Percentiles rank a stretch among this genome's conserved stretches.
Evolutionary conservation across 2,888 invertebrate genomes (phyloP).

Genomic region (Rhamphomyia laevipes): DNA sequence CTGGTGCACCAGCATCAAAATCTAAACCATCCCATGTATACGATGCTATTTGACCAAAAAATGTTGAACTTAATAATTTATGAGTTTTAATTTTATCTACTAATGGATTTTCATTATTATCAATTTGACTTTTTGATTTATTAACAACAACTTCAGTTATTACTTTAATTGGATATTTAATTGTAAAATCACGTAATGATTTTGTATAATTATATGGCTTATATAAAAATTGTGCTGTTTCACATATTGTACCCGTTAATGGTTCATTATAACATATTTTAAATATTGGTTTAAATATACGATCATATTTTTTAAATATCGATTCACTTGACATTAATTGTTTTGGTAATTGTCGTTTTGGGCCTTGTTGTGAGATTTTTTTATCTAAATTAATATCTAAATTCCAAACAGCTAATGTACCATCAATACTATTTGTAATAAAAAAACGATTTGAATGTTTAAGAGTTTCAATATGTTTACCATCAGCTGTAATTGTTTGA

Average conservation of each 20-base stretch:
- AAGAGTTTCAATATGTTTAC: slow-evolving; percentile 37
- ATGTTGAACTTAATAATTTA: slow-evolving; percentile 32
- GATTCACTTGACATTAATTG: slow-evolving; percentile 49
- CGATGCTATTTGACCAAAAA: slow-evolving; percentile 26
- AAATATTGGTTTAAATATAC: slow-evolving; percentile 51
- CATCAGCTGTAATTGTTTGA: slow-evolving; percentile 46
- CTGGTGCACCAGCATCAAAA: slow-evolving; percentile 43
- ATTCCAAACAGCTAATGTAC: slow-evolving; percentile 59
- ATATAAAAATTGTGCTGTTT: slow-evolving; percentile 20
- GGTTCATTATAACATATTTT: slow-evolving; percentile 40
- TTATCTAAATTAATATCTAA: slow-evolving; percentile 35
- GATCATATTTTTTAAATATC: slow-evolving; percentile 46
- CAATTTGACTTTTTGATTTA: slow-evolving; percentile 6
- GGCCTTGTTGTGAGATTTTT: slow-evolving; percentile 13
- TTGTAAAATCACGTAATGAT: slow-evolving; percentile 1
- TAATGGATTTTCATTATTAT: slow-evolving; percentile 24
- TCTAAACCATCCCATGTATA: slow-evolving; percentile 56
- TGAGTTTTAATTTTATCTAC: too few relatives aligned
- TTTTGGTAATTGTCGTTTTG: slow-evolving; percentile 40
- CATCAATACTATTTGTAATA: slow-evolving; percentile 53
- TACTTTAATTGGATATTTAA: slow-evolving; percentile 20
- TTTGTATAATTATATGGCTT: not conserved
- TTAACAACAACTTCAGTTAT: slow-evolving; percentile 18
- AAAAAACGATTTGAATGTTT: slow-evolving; percentile 46
- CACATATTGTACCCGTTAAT: slow-evolving; percentile 31